A percentile compares a stretch with the other conserved stretches of the same genome.
Conservation (phyloP, 1,140 invertebrate genomes). For the Oreohelix idahoensis region DNA sequence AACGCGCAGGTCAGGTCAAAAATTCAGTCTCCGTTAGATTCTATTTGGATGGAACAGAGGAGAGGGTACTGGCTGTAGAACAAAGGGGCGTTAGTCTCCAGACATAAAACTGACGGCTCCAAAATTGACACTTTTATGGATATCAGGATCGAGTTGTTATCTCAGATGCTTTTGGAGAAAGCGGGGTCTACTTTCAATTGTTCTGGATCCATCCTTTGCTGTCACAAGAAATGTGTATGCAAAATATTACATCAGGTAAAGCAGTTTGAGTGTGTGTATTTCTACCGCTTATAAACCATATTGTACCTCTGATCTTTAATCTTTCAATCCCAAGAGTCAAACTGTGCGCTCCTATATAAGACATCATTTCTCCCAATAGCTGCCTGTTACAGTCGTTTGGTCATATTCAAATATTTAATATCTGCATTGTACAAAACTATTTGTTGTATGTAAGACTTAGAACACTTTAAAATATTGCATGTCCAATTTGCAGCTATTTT, state of each 20-base stretch:
- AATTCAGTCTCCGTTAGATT: neutral
- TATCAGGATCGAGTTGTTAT: constrained; percentile 35
- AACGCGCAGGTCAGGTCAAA: neutral
- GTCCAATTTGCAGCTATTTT: too few relatives aligned
- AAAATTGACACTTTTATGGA: constrained; percentile 29
- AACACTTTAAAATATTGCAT: too few relatives aligned
- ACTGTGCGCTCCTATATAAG: too few relatives aligned
- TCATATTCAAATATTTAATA: too few relatives aligned
- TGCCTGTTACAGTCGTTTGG: too few relatives aligned
- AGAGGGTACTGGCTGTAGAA: constrained; percentile 30
- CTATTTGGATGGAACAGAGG: neutral
- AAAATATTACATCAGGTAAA: constrained; percentile 17
- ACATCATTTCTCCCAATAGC: too few relatives aligned
- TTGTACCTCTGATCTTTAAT: too few relatives aligned
- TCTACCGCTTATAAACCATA: too few relatives aligned
- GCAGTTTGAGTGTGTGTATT: too few relatives aligned
- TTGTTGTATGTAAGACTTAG: too few relatives aligned
- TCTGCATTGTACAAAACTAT: too few relatives aligned
- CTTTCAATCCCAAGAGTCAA: too few relatives aligned
- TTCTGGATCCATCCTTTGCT: neutral
- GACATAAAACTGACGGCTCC: neutral
- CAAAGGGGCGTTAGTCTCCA: constrained; percentile 32
- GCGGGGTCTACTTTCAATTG: constrained; percentile 9
- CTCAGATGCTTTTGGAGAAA: constrained; percentile 15
- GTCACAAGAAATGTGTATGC: neutral